Conservation (phyloP, 2,888 invertebrate genomes). For the Pycnomerus fuliginosus region DNA sequence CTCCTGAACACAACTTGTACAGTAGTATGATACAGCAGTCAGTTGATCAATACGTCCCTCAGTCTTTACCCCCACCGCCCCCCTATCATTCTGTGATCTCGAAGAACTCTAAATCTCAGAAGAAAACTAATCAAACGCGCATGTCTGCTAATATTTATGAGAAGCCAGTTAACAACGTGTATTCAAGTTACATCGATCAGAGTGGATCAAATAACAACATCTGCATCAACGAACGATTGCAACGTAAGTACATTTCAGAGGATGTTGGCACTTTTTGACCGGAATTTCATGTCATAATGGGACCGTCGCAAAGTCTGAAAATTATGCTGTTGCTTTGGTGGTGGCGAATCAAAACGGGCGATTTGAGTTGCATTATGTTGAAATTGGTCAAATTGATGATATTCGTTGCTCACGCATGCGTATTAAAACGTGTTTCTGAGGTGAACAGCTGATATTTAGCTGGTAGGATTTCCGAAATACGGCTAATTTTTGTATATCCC, state of each 20-base stretch:
- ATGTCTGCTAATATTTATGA: conserved; percentile 5
- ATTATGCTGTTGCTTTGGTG: no score
- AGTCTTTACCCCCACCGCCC: conserved; percentile 39
- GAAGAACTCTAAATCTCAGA: conserved; percentile 36
- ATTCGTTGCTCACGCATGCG: no score
- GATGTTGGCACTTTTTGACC: conserved; percentile 2
- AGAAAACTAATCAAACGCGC: conserved; percentile 12
- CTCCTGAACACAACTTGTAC: conserved; percentile 15
- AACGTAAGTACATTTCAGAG: conserved; percentile 10
- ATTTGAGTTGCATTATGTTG: no score
- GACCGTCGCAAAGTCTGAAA: no score
- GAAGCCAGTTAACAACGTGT: conserved; percentile 7
- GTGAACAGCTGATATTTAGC: no score
- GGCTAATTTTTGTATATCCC: no score
- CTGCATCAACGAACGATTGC: conserved; percentile 12
- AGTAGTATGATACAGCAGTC: conserved; percentile 27
- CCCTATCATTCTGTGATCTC: conserved; percentile 44
- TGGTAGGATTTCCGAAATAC: no score
- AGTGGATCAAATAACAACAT: conserved; percentile 5
- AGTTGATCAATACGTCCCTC: conserved; percentile 23
- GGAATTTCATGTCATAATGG: no score
- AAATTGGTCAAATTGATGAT: no score
- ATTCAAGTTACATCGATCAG: conserved; percentile 9
- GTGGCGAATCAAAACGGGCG: no score
- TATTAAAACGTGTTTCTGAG: no score